Evolutionary conservation across 2,888 invertebrate species (phyloP), one percentile per base, ranked within the genome.

Genomic region (Cordylochernes scorpioides): DNA sequence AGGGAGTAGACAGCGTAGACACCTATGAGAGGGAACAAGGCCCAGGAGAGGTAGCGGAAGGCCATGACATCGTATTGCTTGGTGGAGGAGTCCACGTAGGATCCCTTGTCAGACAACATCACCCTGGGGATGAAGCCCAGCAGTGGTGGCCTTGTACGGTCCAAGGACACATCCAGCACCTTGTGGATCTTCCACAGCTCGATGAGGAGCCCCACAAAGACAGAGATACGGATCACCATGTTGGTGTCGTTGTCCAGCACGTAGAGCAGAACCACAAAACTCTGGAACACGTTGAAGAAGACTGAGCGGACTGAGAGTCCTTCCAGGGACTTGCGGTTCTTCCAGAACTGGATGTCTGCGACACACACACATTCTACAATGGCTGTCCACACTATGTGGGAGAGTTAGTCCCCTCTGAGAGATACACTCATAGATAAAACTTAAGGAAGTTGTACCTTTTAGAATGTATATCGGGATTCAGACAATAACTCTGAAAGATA

Each of bases 111-210:
- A 39, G 67, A 67, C 46, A 88, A 72, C 30, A 59, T 59, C 17
- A 86, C 49, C 43, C 67, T 63, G 13, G 94, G 94, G 35, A 88
- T 57, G 4, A 73, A 32, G 4, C 80, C 80, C 33, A 84, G 55
- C 33, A 74, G 51, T 42, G 64, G 67, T 15, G 70, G 61, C 43
- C 74, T 70, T n/a, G n/a, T n/a, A 41, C 68, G 62, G 47, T 74
- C 65, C 15, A 78, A 45, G 47, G 52, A 47, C 30, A 62, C 46
- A 44, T 62, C 54, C 24, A 59, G 44, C 33, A 65, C 64, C 62
- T 99, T 99, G 50, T 86, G 77, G 32, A 99, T 91, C 56, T 99
- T 99, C 97, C 97, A 99, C 38, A 91, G 60, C 57, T 99, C 97
- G 48, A 99, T 99, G 32, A 75, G 64, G 15, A 99, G 61, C 2